Evolutionary conservation across 1,140 invertebrate genomes (phyloP).

Genomic region (Sitophilus oryzae): DNA sequence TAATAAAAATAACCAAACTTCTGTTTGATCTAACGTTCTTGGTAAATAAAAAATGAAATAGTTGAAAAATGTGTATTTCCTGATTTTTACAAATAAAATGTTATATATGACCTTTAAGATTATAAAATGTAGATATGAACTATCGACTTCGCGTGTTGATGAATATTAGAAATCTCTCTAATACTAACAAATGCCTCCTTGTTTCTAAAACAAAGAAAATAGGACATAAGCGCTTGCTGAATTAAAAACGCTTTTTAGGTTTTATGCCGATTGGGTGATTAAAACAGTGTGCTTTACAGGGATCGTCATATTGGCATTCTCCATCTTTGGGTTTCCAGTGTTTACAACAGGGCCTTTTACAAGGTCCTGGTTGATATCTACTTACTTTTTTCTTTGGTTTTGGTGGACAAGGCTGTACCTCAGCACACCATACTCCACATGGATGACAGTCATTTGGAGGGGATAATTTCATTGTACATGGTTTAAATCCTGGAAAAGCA

Average conservation of each 20-base stretch:
- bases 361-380: constrained; percentile 26
- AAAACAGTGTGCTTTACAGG: constrained; percentile 39
- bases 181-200: neutral
- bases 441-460: constrained; percentile 34
- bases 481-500: constrained; percentile 33
- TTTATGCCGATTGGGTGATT: constrained; percentile 40
- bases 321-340: constrained; percentile 39
- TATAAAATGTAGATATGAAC: too few species aligned
- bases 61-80: too few species aligned
- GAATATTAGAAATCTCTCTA: too few species aligned
- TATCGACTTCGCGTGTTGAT: too few species aligned
- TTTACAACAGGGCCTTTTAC: constrained; percentile 37
- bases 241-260: constrained; percentile 21
- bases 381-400: constrained; percentile 31
- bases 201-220: neutral
- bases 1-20: constrained; percentile 1
- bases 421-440: constrained; percentile 32
- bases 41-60: too few species aligned
- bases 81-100: neutral
- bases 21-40: neutral
- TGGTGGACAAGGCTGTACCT: constrained; percentile 35
- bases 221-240: neutral
- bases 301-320: constrained; percentile 38
- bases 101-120: too few species aligned
- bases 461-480: constrained; percentile 34